Base-by-base conservation (phyloP, 2,797 vertebrate genomes). In the Neomorphus geoffroyi region DNA sequence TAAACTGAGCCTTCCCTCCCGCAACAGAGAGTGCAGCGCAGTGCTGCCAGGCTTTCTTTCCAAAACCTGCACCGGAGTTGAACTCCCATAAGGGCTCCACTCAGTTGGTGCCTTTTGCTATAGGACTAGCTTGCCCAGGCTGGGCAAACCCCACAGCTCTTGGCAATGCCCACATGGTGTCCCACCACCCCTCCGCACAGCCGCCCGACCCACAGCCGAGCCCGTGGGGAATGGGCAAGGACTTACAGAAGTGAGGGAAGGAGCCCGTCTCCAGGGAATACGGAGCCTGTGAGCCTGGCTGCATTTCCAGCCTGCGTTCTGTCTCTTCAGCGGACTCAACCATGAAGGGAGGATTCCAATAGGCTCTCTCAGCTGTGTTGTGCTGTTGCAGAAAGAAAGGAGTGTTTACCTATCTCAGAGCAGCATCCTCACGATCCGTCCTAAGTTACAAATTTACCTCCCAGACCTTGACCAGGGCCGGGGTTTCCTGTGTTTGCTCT, bases 381-480 rank as follows among this genome's bases (percentile, higher is more conserved):
- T 50, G 58, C 53, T 94, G 78, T 56, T 58, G 65, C 58, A 88
- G 86, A 64, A 86, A 96, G 80, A 88, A 73, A 81, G 50, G 50
- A 86, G 39, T 46, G 66, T 91, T 95, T 94, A 83, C 73, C 24
- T 16, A 13, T 80, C 58, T 58, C 28, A 74, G 60, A 86, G 73
- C 74, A 86, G 90, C 94, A 96, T 95, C 93, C 81, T 84, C 73
- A 71, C 28, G 24, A 66, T 86, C 74, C 35, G 19, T 62, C 64
- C 93, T 11, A 39, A 95, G 89, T 96, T 93, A 94, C 71, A 96
- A 91, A 94, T 85, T 91, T 95, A 86, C 90, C 77, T 86, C 90
- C 62, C 90, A 94, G 89, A 90, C 92, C 91, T 94, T 94, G 95
- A 88, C 92, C 79, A 1, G 57, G 43, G 28, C 58, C 92, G 70